Conservation (phyloP, 2,113 vertebrate species). For the Phaethon lepturus region DNA sequence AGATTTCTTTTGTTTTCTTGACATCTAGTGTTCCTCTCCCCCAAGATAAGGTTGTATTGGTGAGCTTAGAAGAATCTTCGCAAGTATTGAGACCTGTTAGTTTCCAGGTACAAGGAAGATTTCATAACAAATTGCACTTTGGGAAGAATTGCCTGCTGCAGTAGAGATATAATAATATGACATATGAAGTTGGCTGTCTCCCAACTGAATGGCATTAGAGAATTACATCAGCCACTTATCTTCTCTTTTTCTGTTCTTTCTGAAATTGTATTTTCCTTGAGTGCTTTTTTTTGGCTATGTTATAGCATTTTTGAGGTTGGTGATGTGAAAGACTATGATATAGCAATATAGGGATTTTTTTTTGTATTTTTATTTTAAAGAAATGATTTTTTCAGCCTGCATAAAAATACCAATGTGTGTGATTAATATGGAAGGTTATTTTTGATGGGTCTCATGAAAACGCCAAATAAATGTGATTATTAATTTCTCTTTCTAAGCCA, state of each 20-base stretch:
- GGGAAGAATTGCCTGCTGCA: background rate
- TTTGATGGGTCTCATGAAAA: constrained; percentile 50
- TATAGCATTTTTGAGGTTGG: background rate
- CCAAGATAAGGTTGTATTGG: background rate
- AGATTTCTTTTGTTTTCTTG: background rate
- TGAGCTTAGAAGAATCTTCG: background rate
- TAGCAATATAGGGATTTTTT: background rate
- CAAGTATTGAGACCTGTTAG: background rate
- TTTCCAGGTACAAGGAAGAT: background rate
- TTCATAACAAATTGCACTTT: background rate
- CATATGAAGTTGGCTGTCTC: constrained; percentile 19
- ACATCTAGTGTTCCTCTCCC: background rate
- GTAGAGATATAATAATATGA: constrained; percentile 10
- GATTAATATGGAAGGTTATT: constrained; percentile 11
- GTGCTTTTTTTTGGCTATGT: background rate
- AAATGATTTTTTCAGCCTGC: background rate
- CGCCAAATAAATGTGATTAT: constrained; percentile 66
- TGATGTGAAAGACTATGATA: background rate
- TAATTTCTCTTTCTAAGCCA: constrained; percentile 70
- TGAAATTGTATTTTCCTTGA: constrained; percentile 38
- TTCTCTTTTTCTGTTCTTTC: constrained; percentile 8
- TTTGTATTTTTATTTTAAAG: constrained; percentile 4
- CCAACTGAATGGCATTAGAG: background rate
- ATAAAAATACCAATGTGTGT: background rate
- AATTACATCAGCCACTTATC: constrained; percentile 30